Conservation (phyloP, 2,113 vertebrate genomes). For the Alaudala cheleensis region DNA sequence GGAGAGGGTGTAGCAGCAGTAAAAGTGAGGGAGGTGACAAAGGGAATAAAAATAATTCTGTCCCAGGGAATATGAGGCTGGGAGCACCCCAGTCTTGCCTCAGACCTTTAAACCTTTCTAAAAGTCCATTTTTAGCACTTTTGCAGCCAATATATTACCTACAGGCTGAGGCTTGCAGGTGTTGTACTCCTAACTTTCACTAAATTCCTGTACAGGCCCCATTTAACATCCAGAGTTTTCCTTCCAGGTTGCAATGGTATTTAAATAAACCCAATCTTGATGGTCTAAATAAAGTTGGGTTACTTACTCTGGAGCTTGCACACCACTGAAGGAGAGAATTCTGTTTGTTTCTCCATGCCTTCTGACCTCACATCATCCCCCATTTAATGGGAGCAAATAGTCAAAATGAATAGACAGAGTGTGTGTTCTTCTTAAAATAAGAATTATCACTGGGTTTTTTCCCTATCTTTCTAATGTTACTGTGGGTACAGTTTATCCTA, state of each 20-base stretch:
- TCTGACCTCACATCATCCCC: not conserved
- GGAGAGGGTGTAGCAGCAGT: not conserved
- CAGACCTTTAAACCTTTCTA: not conserved
- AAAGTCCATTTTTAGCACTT: not conserved
- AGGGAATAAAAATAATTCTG: not conserved
- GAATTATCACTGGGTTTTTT: not conserved
- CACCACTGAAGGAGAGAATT: not conserved
- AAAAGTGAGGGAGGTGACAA: not conserved
- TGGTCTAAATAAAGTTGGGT: not conserved
- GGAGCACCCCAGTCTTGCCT: not conserved
- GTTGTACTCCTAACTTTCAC: not conserved
- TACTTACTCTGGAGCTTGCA: not conserved
- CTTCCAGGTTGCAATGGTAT: not conserved
- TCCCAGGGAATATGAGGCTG: not conserved
- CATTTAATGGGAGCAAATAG: not conserved
- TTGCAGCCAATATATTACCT: not conserved
- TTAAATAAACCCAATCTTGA: not conserved
- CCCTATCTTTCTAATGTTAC: not conserved
- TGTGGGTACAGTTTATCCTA: not conserved
- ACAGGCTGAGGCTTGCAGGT: no score
- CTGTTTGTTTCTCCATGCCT: not conserved
- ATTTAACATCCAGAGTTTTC: not conserved
- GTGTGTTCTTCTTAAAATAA: not conserved
- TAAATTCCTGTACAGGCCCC: not conserved
- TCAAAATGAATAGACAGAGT: not conserved